phyloP scores from a whole-genome alignment of 2,797 vertebrate species.

The Paguma larvata region DNA sequence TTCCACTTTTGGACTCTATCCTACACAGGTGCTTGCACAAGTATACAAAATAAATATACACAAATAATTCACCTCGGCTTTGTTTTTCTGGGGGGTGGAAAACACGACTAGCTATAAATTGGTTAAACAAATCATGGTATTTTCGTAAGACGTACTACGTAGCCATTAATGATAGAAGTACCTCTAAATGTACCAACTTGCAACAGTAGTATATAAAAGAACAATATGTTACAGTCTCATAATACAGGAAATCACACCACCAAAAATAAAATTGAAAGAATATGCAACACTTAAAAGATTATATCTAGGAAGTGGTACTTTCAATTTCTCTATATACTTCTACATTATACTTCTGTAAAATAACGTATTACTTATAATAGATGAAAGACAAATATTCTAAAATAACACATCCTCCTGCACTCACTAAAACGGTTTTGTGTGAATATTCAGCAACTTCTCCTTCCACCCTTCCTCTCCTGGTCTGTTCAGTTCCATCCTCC shows the following conservation, averaged over 20 bases:
- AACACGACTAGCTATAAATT: neutral
- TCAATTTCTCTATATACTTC: slow-evolving; percentile 29
- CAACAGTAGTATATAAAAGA: neutral
- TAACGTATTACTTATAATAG: neutral
- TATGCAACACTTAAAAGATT: neutral
- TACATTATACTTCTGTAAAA: slow-evolving; percentile 11
- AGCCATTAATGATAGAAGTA: neutral
- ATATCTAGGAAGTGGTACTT: neutral
- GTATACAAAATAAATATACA: slow-evolving; percentile 28
- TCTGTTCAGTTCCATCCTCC: neutral
- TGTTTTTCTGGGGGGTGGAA: neutral
- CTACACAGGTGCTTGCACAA: neutral
- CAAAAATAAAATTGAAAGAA: neutral
- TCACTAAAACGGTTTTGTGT: slow-evolving; percentile 28
- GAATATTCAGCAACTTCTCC: slow-evolving; percentile 10
- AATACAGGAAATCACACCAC: slow-evolving; percentile 38
- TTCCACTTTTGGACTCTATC: neutral
- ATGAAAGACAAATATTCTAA: slow-evolving; percentile 43
- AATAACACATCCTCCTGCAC: neutral
- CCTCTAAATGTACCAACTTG: neutral
- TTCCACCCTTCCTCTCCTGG: neutral
- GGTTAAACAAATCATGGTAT: neutral
- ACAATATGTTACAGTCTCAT: neutral
- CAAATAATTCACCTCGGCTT: neutral
- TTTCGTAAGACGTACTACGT: neutral